Evolutionary conservation across 2,113 vertebrate genomes (phyloP), one percentile per base, ranked within the genome.

Genomic region (Cavia aperea): DNA sequence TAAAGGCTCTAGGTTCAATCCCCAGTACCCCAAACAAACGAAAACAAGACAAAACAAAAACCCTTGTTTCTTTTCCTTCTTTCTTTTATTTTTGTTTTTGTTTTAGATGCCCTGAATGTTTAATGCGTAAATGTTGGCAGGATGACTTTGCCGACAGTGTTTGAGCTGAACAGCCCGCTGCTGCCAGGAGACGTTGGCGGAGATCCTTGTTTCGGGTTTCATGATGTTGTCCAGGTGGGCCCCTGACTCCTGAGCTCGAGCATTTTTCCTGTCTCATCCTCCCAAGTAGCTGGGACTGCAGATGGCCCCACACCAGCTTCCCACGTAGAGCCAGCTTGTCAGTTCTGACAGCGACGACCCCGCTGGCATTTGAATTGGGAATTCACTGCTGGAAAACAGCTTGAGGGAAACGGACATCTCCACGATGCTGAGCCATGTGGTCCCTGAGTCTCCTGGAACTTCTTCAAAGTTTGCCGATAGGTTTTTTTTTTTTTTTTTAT

Each of bases 91-190:
- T 39, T 39, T 54, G 8, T 56, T 56, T 56, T 18, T 56, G 14
- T 56, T 56, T 56, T 16, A 16, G 56, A 58, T 19, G 56, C 21
- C 18, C 21, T 58, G 6, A 19, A 58, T 19, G 18, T 58, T 58
- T 58, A 58, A 58, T 58, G 56, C 5, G 18, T 58, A 4, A 58
- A 19, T 58, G 56, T 99, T 99, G 0, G 98, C 98, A 15, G 99
- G 99, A 99, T 99, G 46, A 99, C 99, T 94, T 99, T 98, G 86
- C 96, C 98, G 0, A 99, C 99, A 0, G 99, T 99, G 96, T 99
- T 99, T 56, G 96, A 97, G 95, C 99, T 99, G 98, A 93, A 5
- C 97, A 98, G 95, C 98, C 98, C 98, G 0, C 96, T 95, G 2
- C 93, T 96, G 21, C 83, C 95, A 94, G 91, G 75, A 49, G 97